Base-by-base conservation (phyloP, 2,113 vertebrate species). In the Sarotherodon lohbergeri region DNA sequence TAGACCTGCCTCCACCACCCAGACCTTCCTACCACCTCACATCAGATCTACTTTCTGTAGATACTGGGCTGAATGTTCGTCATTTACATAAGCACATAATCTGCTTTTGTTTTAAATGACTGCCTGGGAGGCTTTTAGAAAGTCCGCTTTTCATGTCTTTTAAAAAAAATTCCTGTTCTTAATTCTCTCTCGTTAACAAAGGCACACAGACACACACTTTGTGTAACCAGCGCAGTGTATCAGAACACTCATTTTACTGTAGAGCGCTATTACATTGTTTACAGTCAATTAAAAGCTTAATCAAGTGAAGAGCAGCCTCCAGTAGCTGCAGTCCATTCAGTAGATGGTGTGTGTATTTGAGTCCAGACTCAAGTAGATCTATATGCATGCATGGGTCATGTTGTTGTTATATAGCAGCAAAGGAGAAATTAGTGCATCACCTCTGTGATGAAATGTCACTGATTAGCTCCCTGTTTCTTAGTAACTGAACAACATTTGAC, bases 401-500 rank as follows among this genome's bases (percentile, higher is more conserved):
- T 66, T 83, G 27, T 34, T 71, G 27, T 55, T 48, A 81, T 81
- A 54, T 55, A 59, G 55, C 32, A 78, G 82, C 66, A 73, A 78
- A 81, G 54, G 57, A 61, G 27, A 61, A 85, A 80, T 8, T 71
- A 27, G 52, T 22, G 16, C 39, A 68, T 68, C 34, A 63, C 5
- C 34, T 88, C 83, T 86, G 57, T 17, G 5, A 46, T 88, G 73
- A 90, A 88, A 84, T 90, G 86, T 63, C 82, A 89, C 24, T 19
- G 12, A 76, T 76, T 61, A 29, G 10, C 22, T 66, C 36, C 9
- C 32, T 78, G 56, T 83, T 32, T 84, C 4, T 5, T 22, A 46
- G 36, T 76, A 86, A 83, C 27, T 85, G 82, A 90, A 87, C 82
- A 87, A 81, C 80, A 79, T 43, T 39, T 52, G 71, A 92, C 85